phyloP scores from a whole-genome alignment of 2,888 invertebrate genomes.

The Palloptera scutellata region DNA sequence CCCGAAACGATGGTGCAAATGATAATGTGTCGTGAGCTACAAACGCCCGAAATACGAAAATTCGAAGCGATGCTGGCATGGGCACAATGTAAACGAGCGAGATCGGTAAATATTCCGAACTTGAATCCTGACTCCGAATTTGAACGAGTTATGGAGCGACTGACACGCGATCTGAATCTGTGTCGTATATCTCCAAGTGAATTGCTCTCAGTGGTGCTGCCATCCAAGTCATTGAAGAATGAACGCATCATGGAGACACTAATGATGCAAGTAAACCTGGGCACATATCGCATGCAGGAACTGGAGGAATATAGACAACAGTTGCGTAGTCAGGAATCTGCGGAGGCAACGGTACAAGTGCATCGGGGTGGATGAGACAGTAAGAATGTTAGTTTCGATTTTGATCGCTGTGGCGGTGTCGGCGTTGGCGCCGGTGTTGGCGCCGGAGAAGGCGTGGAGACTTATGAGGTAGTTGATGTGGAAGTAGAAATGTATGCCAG shows the following conservation, averaged over 20 bases:
- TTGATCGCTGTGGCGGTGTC: slow-evolving; percentile 50
- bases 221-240: slow-evolving; percentile 91
- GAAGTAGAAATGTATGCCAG: slow-evolving; percentile 58
- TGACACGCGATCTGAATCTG: slow-evolving; percentile 87
- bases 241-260: slow-evolving; percentile 90
- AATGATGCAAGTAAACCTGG: slow-evolving; percentile 92
- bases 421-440: slow-evolving; percentile 39
- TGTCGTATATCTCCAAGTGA: slow-evolving; percentile 93
- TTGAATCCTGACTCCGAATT: slow-evolving; percentile 86
- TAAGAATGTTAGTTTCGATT: slow-evolving; percentile 64
- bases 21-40: slow-evolving; percentile 91
- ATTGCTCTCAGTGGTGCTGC: slow-evolving; percentile 89
- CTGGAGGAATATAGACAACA: slow-evolving; percentile 87
- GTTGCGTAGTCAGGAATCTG: slow-evolving; percentile 87
- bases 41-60: slow-evolving; percentile 87
- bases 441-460: slow-evolving; percentile 37
- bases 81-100: slow-evolving; percentile 82
- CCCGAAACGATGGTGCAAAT: slow-evolving; percentile 95
- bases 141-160: slow-evolving; percentile 90
- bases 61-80: slow-evolving; percentile 93
- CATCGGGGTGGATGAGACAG: slow-evolving; percentile 64
- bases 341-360: slow-evolving; percentile 75
- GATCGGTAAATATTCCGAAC: slow-evolving; percentile 77
- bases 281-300: slow-evolving; percentile 91
- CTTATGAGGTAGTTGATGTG: slow-evolving; percentile 53